A percentile compares a stretch with the other conserved stretches of the same genome.
Conservation (phyloP, 2,113 vertebrate genomes). For the Athene cunicularia region DNA sequence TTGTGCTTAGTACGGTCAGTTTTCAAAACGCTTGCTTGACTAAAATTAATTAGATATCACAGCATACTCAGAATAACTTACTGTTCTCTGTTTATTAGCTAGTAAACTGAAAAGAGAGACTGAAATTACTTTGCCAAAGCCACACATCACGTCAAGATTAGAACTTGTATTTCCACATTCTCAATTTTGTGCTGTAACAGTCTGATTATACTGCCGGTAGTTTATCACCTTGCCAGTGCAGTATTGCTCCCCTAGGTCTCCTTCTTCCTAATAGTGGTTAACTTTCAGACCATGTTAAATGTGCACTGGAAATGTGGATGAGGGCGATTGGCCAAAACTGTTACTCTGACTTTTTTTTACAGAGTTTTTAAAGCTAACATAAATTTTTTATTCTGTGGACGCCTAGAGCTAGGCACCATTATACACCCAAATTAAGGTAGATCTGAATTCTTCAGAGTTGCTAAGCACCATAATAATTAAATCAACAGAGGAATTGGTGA, state of each 20-base stretch:
- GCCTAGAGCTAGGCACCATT: background rate
- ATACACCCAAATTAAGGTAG: background rate
- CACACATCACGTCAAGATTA: constrained; percentile 40
- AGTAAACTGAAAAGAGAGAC: constrained; percentile 16
- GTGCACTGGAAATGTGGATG: background rate
- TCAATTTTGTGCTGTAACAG: constrained; percentile 25
- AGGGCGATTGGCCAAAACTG: background rate
- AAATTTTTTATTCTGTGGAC: background rate
- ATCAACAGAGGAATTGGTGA: background rate
- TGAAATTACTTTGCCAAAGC: constrained; percentile 32
- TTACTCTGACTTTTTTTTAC: background rate
- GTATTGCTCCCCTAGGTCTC: constrained; percentile 31
- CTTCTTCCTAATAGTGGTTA: constrained; percentile 38
- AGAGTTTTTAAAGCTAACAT: background rate
- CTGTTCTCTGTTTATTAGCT: constrained; percentile 28
- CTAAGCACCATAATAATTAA: background rate
- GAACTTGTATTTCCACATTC: constrained; percentile 20
- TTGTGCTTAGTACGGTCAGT: background rate
- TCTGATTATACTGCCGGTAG: constrained; percentile 22
- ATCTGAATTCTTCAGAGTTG: background rate
- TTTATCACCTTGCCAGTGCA: constrained; percentile 29
- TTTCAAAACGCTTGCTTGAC: constrained; percentile 33
- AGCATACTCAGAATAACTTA: constrained; percentile 5
- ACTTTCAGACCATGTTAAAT: constrained; percentile 41
- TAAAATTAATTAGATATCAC: constrained; percentile 33